Evolutionary conservation across 2,797 vertebrate species (phyloP).

Genomic region (Onychomys leucogaster): DNA sequence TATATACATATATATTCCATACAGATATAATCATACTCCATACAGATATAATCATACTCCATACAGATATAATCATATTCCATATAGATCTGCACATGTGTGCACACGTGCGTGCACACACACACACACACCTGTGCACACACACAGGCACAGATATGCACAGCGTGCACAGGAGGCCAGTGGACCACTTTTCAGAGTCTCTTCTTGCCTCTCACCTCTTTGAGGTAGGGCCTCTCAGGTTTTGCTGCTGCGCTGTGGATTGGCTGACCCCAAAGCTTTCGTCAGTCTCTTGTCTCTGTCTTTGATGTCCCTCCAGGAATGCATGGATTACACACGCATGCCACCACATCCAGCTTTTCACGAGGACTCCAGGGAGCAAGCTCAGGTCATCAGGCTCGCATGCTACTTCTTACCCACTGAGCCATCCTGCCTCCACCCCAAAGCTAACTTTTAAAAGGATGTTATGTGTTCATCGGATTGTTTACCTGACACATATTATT

Average conservation of each 20-base stretch:
- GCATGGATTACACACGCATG: neutral
- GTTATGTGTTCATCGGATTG: neutral
- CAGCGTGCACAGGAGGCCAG: neutral
- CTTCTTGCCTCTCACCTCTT: neutral
- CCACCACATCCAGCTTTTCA: neutral
- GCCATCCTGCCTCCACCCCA: too few relatives aligned
- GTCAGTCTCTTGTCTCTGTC: neutral
- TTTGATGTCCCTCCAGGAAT: neutral
- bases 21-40: neutral
- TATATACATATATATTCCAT: neutral
- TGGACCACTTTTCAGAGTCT: neutral
- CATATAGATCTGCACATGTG: neutral
- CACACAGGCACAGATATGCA: neutral
- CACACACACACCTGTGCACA: neutral
- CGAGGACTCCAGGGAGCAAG: neutral
- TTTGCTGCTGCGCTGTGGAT: neutral
- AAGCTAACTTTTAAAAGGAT: neutral
- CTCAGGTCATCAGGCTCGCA: neutral
- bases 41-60: too few relatives aligned
- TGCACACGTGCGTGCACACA: neutral
- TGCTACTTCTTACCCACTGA: neutral
- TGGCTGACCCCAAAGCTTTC: neutral
- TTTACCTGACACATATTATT: neutral
- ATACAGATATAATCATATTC: neutral
- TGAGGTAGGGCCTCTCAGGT: neutral